Base-by-base conservation (phyloP, 1,140 invertebrate species). In the Euglossa dilemma region DNA sequence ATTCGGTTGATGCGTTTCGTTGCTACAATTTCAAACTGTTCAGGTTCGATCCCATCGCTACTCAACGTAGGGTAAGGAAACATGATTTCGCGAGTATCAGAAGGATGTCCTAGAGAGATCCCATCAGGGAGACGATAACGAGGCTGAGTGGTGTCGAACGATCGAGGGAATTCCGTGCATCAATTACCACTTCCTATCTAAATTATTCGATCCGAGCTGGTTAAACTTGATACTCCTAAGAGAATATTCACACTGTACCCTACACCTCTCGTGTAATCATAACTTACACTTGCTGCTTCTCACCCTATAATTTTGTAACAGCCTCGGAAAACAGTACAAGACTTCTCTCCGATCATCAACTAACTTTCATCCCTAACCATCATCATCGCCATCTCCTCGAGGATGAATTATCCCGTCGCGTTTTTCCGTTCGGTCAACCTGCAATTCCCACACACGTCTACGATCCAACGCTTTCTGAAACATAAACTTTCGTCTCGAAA, bases 11-110 rank as follows among this genome's bases (percentile, higher is more conserved):
- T 50, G 12, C 47, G 7, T 12, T 11, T 23, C 9, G 8, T 23
- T 64, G 20, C 0, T 20, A 9, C 11, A 4, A 43, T 11, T 23
- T 11, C 6, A 43, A 43, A 8, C 8, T 1, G 45, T 6, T 12
- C 5, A 9, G 14, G 16, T 14, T 73, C 69, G 25, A 73, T 52
- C 16, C 45, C 28, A 25, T 72, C 69, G 12, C 78, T 72, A 72
- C 6, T 8, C 8, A 52, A 25, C 43, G 25, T 79, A 82, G 88
- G 86, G 88, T 77, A 88, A 87, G 86, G 82, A 90, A 87, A 85
- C 85, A 73, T 91, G 85, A 91, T 92, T 92, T 76, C 28, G 36
- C 79, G 43, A 61, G 54, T 47, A 71, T 77, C 18, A 81, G 57
- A 77, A 83, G 88, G 87, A 84, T 85, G 89, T 90, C 57, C 80